Percentiles rank a stretch among this genome's conserved stretches.
phyloP scores from a whole-genome alignment of 2,113 vertebrate species.

The Corythaixoides concolor region DNA sequence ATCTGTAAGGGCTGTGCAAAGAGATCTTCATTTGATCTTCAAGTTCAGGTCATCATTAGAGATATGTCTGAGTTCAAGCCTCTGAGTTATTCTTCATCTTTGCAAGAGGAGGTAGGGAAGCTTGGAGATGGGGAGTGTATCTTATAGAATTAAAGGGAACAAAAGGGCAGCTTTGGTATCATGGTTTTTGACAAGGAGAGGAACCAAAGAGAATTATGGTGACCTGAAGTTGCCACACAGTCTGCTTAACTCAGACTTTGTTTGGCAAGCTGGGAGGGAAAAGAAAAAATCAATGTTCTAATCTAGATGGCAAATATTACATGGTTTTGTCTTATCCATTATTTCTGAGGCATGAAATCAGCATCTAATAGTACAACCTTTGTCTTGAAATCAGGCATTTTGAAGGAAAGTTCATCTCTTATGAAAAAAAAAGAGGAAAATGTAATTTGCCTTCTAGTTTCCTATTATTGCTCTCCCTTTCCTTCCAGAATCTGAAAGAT shows the following conservation, averaged over 20 bases:
- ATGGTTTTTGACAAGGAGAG: conserved; percentile 32
- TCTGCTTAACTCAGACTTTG: neutral
- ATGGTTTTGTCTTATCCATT: neutral
- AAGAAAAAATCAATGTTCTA: neutral
- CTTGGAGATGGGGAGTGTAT: neutral
- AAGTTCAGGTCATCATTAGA: neutral
- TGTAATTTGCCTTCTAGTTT: neutral
- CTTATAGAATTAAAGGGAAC: conserved; percentile 47
- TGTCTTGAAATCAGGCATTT: conserved; percentile 1
- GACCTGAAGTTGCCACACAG: conserved; percentile 16
- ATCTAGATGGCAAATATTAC: neutral
- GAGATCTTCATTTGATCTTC: neutral
- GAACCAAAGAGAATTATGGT: conserved; percentile 10
- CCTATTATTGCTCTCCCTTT: neutral
- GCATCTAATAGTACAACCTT: neutral
- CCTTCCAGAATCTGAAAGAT: neutral
- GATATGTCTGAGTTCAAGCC: neutral
- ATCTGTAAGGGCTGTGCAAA: neutral
- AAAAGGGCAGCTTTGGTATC: conserved; percentile 39
- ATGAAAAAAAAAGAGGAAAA: neutral
- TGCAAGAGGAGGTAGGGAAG: neutral
- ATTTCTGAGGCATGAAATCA: conserved; percentile 39
- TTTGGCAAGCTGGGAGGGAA: neutral
- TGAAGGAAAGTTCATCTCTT: neutral
- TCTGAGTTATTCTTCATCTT: neutral